These are phyloP conservation scores for Luidia sarsii DNA, from an alignment of 53 echinoderm and acorn worm species.

Conservation along the genomic window DNA sequence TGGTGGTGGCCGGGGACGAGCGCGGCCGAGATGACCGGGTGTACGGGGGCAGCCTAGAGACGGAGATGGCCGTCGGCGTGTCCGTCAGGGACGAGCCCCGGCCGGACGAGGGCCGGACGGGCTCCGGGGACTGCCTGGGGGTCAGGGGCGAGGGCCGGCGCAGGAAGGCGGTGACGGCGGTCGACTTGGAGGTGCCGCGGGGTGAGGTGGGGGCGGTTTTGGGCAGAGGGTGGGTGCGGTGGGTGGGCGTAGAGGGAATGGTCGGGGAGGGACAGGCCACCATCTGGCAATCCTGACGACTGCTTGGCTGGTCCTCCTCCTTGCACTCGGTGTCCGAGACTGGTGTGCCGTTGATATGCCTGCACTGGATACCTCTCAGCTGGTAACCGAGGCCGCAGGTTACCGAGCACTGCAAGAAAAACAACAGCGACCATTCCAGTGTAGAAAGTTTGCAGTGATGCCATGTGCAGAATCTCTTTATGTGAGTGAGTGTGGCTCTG, in stretches of 20 bases:
- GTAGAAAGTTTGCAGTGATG: too few relatives aligned
- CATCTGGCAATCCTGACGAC: constrained; percentile 63
- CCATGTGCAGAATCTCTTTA: too few relatives aligned
- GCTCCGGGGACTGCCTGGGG: constrained; percentile 15
- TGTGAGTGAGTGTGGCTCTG: too few relatives aligned
- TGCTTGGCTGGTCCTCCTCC: constrained; percentile 55
- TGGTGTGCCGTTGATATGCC: constrained; percentile 54
- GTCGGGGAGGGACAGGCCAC: constrained; percentile 56
- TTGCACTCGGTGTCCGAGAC: constrained; percentile 56
- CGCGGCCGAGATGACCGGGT: constrained; percentile 7
- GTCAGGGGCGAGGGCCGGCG: constrained; percentile 8
- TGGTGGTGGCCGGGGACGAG: constrained; percentile 20
- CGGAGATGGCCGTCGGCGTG: background rate
- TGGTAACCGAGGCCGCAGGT: constrained; percentile 81
- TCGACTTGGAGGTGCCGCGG: constrained; percentile 4
- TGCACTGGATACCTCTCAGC: constrained; percentile 67
- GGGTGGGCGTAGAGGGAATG: constrained; percentile 5
- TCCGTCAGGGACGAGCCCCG: background rate
- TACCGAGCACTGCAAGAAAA: constrained; percentile 80
- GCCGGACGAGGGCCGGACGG: background rate
- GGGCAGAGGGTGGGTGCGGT: constrained; percentile 28
- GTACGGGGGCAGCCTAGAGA: background rate
- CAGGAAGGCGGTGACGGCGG: background rate
- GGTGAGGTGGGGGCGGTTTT: constrained; percentile 24
- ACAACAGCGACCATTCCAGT: too few relatives aligned